Evolutionary conservation across 35 echinoderm and acorn worm genomes (phyloP).

Genomic region (Anneissia japonica): DNA sequence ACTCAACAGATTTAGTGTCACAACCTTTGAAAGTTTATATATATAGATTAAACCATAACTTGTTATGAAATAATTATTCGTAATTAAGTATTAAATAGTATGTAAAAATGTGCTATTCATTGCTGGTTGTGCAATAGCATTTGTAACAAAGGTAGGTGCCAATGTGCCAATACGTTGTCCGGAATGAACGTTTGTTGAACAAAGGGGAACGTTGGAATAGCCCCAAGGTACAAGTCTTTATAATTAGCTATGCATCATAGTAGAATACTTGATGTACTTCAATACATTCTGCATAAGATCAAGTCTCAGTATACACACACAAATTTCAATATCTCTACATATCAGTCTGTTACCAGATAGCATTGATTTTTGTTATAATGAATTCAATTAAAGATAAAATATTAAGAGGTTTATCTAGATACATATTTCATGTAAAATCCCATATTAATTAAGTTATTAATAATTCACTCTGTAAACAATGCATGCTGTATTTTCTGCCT

Average conservation of each 20-base stretch:
- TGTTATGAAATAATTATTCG: background rate
- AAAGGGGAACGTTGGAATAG: background rate
- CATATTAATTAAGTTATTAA: no score
- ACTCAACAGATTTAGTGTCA: no score
- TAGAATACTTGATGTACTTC: background rate
- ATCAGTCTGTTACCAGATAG: background rate
- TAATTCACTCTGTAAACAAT: no score
- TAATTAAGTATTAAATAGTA: background rate
- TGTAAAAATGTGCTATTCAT: background rate
- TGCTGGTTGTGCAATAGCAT: background rate
- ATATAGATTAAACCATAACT: no score
- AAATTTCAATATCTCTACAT: background rate
- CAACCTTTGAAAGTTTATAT: no score
- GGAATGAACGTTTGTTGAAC: background rate
- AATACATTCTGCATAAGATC: background rate
- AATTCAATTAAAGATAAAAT: background rate
- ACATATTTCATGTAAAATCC: no score
- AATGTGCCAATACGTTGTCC: background rate
- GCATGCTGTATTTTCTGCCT: no score
- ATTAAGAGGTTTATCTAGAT: no score
- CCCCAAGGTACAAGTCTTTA: background rate
- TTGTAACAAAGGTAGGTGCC: background rate
- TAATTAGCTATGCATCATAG: background rate
- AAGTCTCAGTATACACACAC: background rate
- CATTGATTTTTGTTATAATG: background rate